phyloP scores from a whole-genome alignment of 2,797 vertebrate species.

The Microchirus variegatus region DNA sequence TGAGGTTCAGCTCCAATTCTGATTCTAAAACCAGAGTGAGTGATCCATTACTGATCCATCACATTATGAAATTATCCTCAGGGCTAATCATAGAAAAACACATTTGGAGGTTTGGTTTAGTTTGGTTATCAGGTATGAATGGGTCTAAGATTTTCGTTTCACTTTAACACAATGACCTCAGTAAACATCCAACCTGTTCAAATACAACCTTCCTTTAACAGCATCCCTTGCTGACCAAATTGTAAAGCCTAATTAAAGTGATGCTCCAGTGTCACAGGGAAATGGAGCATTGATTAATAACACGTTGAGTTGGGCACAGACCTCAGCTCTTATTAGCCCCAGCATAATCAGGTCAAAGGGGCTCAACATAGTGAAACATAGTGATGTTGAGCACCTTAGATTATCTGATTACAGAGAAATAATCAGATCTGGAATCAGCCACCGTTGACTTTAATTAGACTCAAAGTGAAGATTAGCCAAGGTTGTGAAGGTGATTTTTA shows the following conservation, averaged over 20 bases:
- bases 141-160: constrained; percentile 11
- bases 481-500: constrained; percentile 52
- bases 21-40: background rate
- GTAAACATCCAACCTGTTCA: constrained; percentile 17
- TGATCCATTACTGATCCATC: no score
- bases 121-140: no score
- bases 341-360: constrained; percentile 57
- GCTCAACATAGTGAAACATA: constrained; percentile 35
- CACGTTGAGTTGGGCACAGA: constrained; percentile 24
- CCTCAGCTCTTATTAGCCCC: constrained; percentile 51
- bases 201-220: constrained; percentile 18
- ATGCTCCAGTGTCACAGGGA: constrained; percentile 17
- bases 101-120: no score
- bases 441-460: constrained; percentile 51
- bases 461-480: constrained; percentile 48
- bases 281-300: constrained; percentile 60
- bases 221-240: constrained; percentile 21
- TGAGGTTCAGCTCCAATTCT: background rate
- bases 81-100: no score
- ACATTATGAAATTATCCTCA: no score
- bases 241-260: constrained; percentile 48
- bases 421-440: constrained; percentile 56
- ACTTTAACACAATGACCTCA: constrained; percentile 20
- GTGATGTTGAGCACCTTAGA: constrained; percentile 53
- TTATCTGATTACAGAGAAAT: constrained; percentile 64